phyloP scores from a whole-genome alignment of 1,140 invertebrate species.

The Leptonema lineaticorne region DNA sequence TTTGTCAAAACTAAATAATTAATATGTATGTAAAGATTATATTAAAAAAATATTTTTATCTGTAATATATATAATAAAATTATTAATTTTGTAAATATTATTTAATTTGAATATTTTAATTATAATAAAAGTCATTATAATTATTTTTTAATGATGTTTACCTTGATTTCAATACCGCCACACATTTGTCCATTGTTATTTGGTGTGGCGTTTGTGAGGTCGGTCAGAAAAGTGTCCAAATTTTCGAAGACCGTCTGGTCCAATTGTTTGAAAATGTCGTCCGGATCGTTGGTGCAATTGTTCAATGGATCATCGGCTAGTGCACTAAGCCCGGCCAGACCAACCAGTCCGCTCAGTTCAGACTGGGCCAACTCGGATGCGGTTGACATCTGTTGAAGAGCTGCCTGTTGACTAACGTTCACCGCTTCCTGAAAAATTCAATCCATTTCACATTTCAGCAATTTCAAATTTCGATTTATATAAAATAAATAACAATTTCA shows the following conservation, averaged over 20 bases:
- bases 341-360: conserved; percentile 9
- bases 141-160: conserved; percentile 32
- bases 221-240: conserved; percentile 56
- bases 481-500: too few relatives aligned
- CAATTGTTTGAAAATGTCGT: conserved; percentile 71
- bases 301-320: conserved; percentile 61
- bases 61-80: too few relatives aligned
- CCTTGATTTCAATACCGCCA: conserved; percentile 52
- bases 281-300: conserved; percentile 56
- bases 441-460: too few relatives aligned
- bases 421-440: conserved; percentile 51
- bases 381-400: conserved; percentile 33
- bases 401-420: conserved; percentile 51
- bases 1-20: too few relatives aligned
- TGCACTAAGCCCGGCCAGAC: conserved; percentile 58
- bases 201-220: conserved; percentile 51
- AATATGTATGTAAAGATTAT: too few relatives aligned
- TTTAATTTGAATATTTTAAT: conserved; percentile 38
- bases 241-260: conserved; percentile 62
- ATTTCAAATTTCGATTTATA: too few relatives aligned
- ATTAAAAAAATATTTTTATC: too few relatives aligned
- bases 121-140: not conserved
- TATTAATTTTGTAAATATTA: too few relatives aligned
- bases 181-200: conserved; percentile 43
- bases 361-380: conserved; percentile 12